Base-by-base conservation (phyloP, 2,888 invertebrate species). In the Melinopterus prodromus region DNA sequence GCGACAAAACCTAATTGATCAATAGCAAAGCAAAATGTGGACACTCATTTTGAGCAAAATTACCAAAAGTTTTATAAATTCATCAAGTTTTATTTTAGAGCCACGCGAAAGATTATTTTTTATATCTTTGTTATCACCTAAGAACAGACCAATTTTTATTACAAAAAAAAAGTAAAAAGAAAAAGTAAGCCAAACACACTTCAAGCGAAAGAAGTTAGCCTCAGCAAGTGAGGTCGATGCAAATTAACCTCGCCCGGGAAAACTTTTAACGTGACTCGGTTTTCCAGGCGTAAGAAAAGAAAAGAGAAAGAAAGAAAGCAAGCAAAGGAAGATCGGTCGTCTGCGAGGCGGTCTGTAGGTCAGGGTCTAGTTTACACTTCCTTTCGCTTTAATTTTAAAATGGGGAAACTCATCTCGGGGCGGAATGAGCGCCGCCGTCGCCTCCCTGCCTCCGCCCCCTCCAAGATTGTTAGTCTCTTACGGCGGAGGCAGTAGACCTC, bases 281-380 rank as follows among this genome's bases (percentile, higher is more conserved):
- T 78, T 79, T 79, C 37, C 35, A 35, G 74, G 15, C 26, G n/a
- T 15, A 12, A 72, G 72, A 16, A 16, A 72, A 1, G 15, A 74
- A 74, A 74, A 74, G 74, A 35, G 74, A 74, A 74, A 74, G 36
- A 36, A 37, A 74, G 74, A 74, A 16, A 37, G 74, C n/a, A 74
- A 74, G 53, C 53, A 53, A 26, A 35, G 37, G 70, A 78, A 79
- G 76, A 79, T 3, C 53, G 53, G 53, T 6, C 53, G 53, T 53
- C 53, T 53, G 53, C 53, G 53, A 53, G 53, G 53, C 53, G 53
- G 71, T 82, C 82, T 84, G 84, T 88, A 87, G 89, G 89, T 88
- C 89, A 89, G 85, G 88, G 88, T 88, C 88, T 87, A 87, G 87
- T 88, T 88, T 88, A 87, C 88, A 88, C 88, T 88, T 86, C 85